These are phyloP conservation scores for Vespertilio murinus DNA, from an alignment of 2,797 vertebrate genomes.

Conservation along the genomic window DNA sequence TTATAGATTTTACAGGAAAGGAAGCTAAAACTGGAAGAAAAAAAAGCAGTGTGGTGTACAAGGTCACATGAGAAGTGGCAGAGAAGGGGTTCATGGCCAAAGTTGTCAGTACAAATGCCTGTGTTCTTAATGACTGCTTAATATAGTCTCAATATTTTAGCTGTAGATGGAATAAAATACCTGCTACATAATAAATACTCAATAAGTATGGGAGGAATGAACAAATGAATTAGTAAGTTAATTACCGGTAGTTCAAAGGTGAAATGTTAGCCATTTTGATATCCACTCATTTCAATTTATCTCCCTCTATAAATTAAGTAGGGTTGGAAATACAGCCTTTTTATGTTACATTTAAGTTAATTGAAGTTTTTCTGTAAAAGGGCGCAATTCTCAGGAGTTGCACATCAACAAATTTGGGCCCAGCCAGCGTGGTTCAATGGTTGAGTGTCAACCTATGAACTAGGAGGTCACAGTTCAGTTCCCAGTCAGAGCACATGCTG, in stretches of 20 bases:
- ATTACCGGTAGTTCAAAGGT: background rate
- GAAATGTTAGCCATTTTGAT: background rate
- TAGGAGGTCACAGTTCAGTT: no score
- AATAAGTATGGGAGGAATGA: background rate
- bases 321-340: background rate
- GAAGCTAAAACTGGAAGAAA: background rate
- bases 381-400: background rate
- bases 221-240: background rate
- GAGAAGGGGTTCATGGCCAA: background rate
- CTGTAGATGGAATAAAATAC: background rate
- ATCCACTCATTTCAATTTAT: background rate
- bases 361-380: constrained; percentile 15
- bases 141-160: background rate
- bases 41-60: background rate
- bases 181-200: background rate
- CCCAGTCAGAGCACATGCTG: no score
- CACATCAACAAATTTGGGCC: background rate
- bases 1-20: background rate
- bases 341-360: background rate
- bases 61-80: background rate
- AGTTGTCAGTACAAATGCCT: background rate
- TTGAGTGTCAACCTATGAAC: no score
- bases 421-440: no score
- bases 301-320: background rate
- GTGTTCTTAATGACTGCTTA: background rate